Base-by-base conservation (phyloP, 2,113 vertebrate species). In the Peromyscus maniculatus region DNA sequence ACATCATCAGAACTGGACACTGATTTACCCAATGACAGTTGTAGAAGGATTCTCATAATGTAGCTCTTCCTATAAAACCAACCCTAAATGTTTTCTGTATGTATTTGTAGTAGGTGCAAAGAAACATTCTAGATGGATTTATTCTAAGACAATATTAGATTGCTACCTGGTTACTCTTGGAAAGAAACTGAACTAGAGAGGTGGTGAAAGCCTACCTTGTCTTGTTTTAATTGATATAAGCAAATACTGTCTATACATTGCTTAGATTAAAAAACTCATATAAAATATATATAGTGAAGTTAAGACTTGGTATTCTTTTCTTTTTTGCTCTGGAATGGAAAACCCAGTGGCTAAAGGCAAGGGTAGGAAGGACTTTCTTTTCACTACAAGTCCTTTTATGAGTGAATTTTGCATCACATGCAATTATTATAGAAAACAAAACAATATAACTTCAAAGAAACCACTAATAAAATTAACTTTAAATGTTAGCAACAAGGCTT, bases 401-500 rank as follows among this genome's bases (percentile, higher is more conserved):
- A 8, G 33, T 91, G 33, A 89, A 36, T 89, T 94, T 86, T 91
- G n/a, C 0, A 66, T 64, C 16, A 31, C 10, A 28, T 64, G 6
- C 55, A 26, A 46, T 55, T 71, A 49, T 83, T 84, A 74, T 31
- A 59, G n/a, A 84, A 93, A 88, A 91, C 16, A 88, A 95, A 72
- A 43, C 31, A 95, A 88, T 5, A 19, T 36, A 78, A 93, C 59
- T 69, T 16, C 64, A 92, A n/a, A 46, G 19, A 62, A 64, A 28
- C 46, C 19, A 89, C 9, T 49, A 78, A 59, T 93, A 93, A 82
- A 84, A 5, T 87, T 89, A 89, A 31, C n/a, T 95, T 91, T 67
- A 59, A 91, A 66, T 5, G 59, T 91, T 89, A 79, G 88, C 22
- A 84, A 36, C 57, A 15, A 91, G 72, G 67, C 22, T 19, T 59